These are phyloP conservation scores for Guaruba guarouba DNA, from an alignment of 2,113 vertebrate species.

Conservation along the genomic window DNA sequence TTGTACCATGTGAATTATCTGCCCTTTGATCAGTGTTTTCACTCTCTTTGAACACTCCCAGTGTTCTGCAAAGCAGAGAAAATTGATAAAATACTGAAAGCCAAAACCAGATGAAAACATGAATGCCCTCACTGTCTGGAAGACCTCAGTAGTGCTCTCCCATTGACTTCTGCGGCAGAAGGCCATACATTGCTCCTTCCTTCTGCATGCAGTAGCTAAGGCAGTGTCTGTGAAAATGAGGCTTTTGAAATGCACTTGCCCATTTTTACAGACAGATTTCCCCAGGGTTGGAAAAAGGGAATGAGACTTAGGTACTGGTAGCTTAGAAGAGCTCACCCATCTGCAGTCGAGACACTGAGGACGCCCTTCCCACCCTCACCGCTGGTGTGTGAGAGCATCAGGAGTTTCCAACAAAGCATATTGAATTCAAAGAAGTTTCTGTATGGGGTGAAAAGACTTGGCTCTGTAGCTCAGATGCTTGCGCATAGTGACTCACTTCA, in stretches of 20 bases:
- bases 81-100: neutral
- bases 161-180: neutral
- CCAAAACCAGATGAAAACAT: neutral
- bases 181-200: neutral
- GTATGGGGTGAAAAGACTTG: neutral
- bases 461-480: neutral
- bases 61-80: neutral
- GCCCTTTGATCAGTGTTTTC: conserved; percentile 48
- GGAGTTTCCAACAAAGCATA: neutral
- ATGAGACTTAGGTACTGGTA: neutral
- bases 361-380: neutral
- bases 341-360: neutral
- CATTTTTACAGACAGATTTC: neutral
- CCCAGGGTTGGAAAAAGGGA: neutral
- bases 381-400: neutral
- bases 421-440: neutral
- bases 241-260: neutral
- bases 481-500: neutral
- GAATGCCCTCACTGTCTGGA: neutral
- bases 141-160: neutral
- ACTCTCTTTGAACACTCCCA: neutral
- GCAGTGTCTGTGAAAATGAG: neutral
- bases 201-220: neutral
- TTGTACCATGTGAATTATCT: neutral
- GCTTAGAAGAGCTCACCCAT: neutral